These are phyloP conservation scores for Odontophorus gujanensis DNA, from an alignment of 2,113 vertebrate genomes.

Conservation along the genomic window DNA sequence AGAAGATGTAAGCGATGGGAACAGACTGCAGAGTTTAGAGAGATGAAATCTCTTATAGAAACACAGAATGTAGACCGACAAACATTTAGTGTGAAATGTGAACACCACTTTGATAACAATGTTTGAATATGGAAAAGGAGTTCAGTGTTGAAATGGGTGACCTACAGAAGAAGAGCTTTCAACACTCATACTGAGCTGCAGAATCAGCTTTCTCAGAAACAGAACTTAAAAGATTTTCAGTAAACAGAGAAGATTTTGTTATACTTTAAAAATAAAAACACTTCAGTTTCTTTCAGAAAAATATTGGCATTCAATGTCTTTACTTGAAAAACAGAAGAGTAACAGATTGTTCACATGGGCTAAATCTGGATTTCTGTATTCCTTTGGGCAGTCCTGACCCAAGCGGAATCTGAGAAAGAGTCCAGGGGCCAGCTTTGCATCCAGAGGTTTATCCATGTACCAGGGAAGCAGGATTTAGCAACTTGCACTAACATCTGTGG, in stretches of 20 bases:
- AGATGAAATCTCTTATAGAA: constrained; percentile 1
- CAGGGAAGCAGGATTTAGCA: neutral
- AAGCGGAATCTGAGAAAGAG: neutral
- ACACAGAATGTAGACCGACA: neutral
- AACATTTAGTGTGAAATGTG: neutral
- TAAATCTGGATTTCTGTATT: neutral
- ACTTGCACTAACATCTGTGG: neutral
- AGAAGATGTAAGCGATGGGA: neutral
- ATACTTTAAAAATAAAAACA: neutral
- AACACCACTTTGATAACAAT: neutral
- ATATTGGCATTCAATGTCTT: neutral
- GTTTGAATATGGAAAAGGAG: neutral
- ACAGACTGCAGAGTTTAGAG: neutral
- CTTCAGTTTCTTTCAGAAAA: neutral
- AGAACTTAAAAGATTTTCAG: neutral
- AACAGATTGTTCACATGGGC: neutral
- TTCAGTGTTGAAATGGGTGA: neutral
- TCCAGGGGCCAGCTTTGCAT: neutral
- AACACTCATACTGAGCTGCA: neutral
- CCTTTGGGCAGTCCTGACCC: neutral
- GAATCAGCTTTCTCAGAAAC: constrained; percentile 17
- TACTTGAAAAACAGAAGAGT: neutral
- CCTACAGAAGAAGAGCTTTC: constrained; percentile 2
- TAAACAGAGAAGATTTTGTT: neutral
- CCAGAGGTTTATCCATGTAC: neutral